These are phyloP conservation scores for Adrianichthys oophorus DNA, from an alignment of 2,797 vertebrate genomes.

Conservation along the genomic window DNA sequence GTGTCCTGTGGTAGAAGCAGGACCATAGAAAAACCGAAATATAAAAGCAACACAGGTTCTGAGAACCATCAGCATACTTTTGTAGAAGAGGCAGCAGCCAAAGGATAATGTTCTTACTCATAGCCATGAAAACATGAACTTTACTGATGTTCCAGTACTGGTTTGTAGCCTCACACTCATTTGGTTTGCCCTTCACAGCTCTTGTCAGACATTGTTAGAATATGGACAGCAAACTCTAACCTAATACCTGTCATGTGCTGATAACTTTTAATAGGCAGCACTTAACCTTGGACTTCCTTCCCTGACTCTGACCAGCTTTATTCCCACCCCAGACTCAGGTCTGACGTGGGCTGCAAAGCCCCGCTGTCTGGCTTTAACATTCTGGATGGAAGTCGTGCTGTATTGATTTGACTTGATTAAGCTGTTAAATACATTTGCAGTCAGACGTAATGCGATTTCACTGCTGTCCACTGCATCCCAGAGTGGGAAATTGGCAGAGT, in stretches of 20 bases:
- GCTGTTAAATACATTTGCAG: slow-evolving; percentile 65
- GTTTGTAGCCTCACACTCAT: background rate
- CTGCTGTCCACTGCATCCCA: slow-evolving; percentile 42
- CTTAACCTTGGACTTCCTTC: slow-evolving; percentile 13
- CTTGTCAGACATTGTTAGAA: slow-evolving; percentile 3
- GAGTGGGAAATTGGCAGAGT: slow-evolving; percentile 38
- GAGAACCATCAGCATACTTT: too few relatives aligned
- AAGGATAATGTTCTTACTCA: too few relatives aligned
- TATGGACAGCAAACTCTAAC: background rate
- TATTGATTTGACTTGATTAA: slow-evolving; percentile 67
- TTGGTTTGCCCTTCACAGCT: slow-evolving; percentile 3
- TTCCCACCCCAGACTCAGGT: slow-evolving; percentile 6
- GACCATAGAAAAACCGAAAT: too few relatives aligned
- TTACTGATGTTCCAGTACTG: background rate
- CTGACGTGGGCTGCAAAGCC: slow-evolving; percentile 2
- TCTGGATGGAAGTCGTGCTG: slow-evolving; percentile 29
- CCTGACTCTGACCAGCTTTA: slow-evolving; percentile 2
- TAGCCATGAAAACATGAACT: background rate
- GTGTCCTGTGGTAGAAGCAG: too few relatives aligned
- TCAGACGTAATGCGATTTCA: slow-evolving; percentile 51
- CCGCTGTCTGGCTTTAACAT: slow-evolving; percentile 33
- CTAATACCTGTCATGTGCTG: background rate
- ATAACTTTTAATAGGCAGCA: slow-evolving; percentile 16
- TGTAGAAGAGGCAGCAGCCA: too few relatives aligned
- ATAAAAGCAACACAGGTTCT: too few relatives aligned